Evolutionary conservation across 2,797 vertebrate species (phyloP).

Genomic region (Loris lydekkerianus): DNA sequence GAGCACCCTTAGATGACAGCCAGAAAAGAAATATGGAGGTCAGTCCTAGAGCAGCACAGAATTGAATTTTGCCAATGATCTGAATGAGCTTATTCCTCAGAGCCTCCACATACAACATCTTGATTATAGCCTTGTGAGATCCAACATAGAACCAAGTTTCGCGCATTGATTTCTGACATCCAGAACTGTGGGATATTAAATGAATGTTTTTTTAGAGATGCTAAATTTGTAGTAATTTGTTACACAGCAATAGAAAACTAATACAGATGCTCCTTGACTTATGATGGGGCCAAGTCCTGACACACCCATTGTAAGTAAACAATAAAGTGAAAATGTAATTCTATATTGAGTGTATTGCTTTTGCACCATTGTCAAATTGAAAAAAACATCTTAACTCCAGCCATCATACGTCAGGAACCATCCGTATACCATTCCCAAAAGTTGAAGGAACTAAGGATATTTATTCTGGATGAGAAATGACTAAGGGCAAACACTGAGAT

Average conservation of each 20-base stretch:
- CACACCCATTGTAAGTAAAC: background rate
- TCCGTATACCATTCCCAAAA: background rate
- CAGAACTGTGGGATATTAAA: background rate
- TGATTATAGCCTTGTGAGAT: background rate
- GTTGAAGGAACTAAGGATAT: background rate
- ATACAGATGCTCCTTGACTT: background rate
- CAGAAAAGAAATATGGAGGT: background rate
- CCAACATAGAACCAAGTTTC: background rate
- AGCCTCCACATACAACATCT: background rate
- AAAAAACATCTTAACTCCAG: background rate
- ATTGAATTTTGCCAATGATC: background rate
- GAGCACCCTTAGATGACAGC: background rate
- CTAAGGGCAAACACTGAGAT: background rate
- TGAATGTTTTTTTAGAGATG: constrained; percentile 3
- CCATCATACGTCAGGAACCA: background rate
- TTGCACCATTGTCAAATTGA: background rate
- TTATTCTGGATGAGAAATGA: constrained; percentile 51
- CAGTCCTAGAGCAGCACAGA: background rate
- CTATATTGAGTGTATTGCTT: background rate
- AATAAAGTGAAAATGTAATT: background rate
- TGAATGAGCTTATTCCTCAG: background rate
- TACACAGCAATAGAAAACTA: background rate
- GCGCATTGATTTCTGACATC: background rate
- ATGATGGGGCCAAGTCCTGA: background rate
- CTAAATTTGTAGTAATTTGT: background rate